Base-by-base conservation (phyloP, 2,888 invertebrate species). In the Dexiosoma caninum region DNA sequence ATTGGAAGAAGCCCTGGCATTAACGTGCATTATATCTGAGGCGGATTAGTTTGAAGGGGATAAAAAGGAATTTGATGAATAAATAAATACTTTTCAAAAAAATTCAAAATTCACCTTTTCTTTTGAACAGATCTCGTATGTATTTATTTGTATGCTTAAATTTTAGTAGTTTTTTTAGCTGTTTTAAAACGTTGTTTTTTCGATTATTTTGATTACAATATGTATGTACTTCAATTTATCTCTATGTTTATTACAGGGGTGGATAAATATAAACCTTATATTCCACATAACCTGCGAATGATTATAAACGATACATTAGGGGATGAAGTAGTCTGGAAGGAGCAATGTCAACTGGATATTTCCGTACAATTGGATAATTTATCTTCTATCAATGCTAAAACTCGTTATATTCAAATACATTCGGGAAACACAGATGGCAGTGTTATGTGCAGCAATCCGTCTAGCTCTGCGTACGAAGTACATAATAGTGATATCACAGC, bases 321-420 rank as follows among this genome's bases (percentile, higher is more conserved):
- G 55, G 85, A 85, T 67, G 87, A 88, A 62, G 85, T 85, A 37
- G 82, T 88, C 12, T 88, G 88, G 88, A 85, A 85, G 78, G 87
- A 88, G 60, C 89, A 88, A 78, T 86, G 86, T 10, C 84, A 84
- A 77, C 70, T 84, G 62, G 86, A 86, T 14, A 84, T 82, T 53
- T 75, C 78, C 49, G 64, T 70, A 49, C 23, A 74, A 67, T 70
- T 70, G 7, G 42, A 76, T 14, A 53, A 44, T n/a, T 75, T 72
- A 35, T 44, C 74, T 37, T 78, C 82, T 42, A 9, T 32, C 23
- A 70, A 49, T 49, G 77, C 78, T 8, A 85, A 84, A 83, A 82
- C 85, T 21, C 85, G 83, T 51, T 86, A 84, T 59, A 81, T 86
- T 32, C 84, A 86, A 82, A 84, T 87, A 23, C 84, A 83, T 70